Percentiles rank a stretch among this genome's conserved stretches.
phyloP scores from a whole-genome alignment of 2,113 vertebrate genomes.

The Gobio gobio region DNA sequence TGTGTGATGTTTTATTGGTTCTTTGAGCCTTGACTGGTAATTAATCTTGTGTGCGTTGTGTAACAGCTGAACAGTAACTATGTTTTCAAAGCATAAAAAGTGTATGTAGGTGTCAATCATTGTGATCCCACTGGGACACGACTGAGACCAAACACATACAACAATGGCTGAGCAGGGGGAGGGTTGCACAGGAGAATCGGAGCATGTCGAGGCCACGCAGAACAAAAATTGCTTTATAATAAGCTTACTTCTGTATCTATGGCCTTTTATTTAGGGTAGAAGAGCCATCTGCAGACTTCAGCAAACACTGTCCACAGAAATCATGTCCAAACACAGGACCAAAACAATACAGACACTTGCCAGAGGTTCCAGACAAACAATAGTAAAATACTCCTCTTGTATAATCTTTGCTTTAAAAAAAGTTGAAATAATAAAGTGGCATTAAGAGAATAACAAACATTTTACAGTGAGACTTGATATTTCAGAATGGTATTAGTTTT shows the following conservation, averaged over 20 bases:
- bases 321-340: slow-evolving; percentile 62
- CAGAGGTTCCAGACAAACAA: slow-evolving; percentile 23
- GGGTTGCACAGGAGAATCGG: slow-evolving; percentile 51
- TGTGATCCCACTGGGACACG: slow-evolving; percentile 11
- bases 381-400: slow-evolving; percentile 27
- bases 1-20: not conserved
- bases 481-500: not conserved
- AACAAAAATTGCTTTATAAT: slow-evolving; percentile 42
- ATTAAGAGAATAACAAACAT: not conserved
- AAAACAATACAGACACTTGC: slow-evolving; percentile 31
- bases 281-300: slow-evolving; percentile 49
- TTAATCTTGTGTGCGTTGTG: not conserved
- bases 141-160: slow-evolving; percentile 23
- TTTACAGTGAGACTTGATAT: not conserved
- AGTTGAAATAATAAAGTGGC: not conserved
- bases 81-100: slow-evolving; percentile 28
- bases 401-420: slow-evolving; percentile 25
- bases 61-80: slow-evolving; percentile 13
- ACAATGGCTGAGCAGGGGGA: slow-evolving; percentile 50
- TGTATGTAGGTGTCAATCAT: slow-evolving; percentile 29
- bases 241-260: slow-evolving; percentile 34
- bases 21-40: slow-evolving; percentile 3
- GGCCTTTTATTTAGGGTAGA: slow-evolving; percentile 43
- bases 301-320: slow-evolving; percentile 58
- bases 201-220: slow-evolving; percentile 26